Conservation (phyloP, 2,797 vertebrate species). For the Lepidocolaptes lacrymiger region DNA sequence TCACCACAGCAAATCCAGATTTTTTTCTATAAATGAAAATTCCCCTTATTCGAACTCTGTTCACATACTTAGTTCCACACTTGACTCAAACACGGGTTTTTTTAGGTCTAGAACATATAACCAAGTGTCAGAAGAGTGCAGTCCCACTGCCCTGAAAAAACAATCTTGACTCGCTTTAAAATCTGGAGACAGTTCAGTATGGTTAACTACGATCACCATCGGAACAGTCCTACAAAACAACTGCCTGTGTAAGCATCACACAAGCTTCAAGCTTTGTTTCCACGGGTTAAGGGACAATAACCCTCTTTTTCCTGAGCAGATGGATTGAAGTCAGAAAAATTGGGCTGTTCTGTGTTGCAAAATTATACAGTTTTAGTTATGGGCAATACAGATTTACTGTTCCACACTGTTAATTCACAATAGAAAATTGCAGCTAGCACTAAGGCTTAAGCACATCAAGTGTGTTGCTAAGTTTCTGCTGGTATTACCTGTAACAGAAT, state of each 20-base stretch:
- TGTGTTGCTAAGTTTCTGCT: not conserved
- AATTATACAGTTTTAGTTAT: not conserved
- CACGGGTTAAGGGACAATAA: not conserved
- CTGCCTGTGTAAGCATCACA: not conserved
- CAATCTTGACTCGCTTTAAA: not conserved
- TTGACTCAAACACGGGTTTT: fast-evolving
- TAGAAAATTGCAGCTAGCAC: not conserved
- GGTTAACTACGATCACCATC: not conserved
- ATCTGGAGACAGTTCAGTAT: too few relatives aligned
- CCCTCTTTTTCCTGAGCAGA: not conserved
- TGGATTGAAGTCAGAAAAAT: not conserved
- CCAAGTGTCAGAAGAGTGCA: not conserved
- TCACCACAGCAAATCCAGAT: not conserved
- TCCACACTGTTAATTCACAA: not conserved
- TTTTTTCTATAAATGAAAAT: not conserved
- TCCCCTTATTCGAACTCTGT: not conserved
- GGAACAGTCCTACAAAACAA: not conserved
- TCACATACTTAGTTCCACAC: not conserved
- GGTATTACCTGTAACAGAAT: not conserved
- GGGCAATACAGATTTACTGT: not conserved
- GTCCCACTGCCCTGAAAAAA: not conserved
- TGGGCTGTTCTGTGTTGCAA: fast-evolving
- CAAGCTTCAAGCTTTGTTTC: not conserved
- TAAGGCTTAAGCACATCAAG: not conserved
- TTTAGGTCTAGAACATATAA: not conserved